These are phyloP conservation scores for Cheilosia vulpina DNA, from an alignment of 2,888 invertebrate genomes.

Conservation along the genomic window DNA sequence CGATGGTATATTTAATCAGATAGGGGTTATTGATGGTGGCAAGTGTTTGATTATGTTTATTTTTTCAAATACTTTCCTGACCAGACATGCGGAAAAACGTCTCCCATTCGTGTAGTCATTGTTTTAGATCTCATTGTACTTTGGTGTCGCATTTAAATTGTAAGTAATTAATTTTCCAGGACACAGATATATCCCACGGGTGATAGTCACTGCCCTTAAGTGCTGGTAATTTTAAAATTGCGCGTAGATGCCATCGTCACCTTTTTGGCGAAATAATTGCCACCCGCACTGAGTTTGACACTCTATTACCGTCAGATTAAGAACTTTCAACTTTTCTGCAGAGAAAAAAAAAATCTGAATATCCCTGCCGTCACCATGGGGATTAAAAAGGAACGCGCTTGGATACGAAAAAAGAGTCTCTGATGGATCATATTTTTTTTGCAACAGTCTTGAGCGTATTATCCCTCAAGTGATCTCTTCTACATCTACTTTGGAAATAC, in stretches of 20 bases:
- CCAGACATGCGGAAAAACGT: not conserved
- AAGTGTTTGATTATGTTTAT: not conserved
- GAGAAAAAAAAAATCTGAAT: not conserved
- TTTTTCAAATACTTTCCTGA: not conserved
- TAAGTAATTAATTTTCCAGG: too few species aligned
- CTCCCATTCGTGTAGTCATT: not conserved
- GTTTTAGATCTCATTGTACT: not conserved
- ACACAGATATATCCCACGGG: not conserved
- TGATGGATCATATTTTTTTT: slow-evolving; percentile 60
- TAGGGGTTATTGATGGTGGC: not conserved
- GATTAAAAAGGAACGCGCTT: slow-evolving; percentile 48
- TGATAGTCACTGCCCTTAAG: not conserved
- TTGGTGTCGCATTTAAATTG: not conserved
- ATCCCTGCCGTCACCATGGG: slow-evolving; percentile 35
- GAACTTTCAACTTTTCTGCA: slow-evolving; percentile 5
- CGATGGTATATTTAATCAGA: not conserved
- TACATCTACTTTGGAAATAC: slow-evolving; percentile 35
- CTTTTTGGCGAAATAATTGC: slow-evolving; percentile 18
- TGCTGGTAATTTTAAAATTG: slow-evolving; percentile 24
- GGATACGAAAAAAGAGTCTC: slow-evolving; percentile 26
- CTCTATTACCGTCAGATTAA: slow-evolving; percentile 51
- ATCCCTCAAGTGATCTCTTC: slow-evolving; percentile 69
- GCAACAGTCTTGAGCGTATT: slow-evolving; percentile 70
- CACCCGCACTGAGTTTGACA: slow-evolving; percentile 36
- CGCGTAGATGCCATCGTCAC: not conserved